Conservation (phyloP, 2,797 vertebrate species). For the Eulemur mongoz region DNA sequence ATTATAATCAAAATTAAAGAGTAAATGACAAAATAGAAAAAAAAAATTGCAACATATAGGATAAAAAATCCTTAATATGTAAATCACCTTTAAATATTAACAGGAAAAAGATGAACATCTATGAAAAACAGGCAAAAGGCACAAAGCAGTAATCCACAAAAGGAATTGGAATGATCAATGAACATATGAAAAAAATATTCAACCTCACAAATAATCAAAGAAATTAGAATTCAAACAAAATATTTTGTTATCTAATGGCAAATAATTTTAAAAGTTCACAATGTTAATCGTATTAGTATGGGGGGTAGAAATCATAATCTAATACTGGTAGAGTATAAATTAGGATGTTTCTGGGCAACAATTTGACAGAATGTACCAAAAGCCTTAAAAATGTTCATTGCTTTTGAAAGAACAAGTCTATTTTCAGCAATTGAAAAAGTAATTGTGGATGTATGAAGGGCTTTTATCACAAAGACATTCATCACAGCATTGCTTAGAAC, state of each 20-base stretch:
- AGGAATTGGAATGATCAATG: neutral
- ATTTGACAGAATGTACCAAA: constrained; percentile 19
- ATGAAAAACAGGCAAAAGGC: constrained; percentile 23
- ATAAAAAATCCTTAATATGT: constrained; percentile 22
- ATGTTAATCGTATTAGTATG: neutral
- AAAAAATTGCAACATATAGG: neutral
- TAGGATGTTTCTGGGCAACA: neutral
- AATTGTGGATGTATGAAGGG: neutral
- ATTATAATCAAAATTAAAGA: neutral
- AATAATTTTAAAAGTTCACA: neutral
- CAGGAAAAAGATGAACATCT: neutral
- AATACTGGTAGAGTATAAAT: neutral
- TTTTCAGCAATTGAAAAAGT: constrained; percentile 17
- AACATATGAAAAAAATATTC: neutral
- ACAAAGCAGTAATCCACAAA: neutral
- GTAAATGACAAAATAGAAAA: neutral
- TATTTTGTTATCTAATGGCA: neutral
- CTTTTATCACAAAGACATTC: constrained; percentile 31
- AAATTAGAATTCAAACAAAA: constrained; percentile 11
- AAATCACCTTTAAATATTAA: constrained; percentile 10
- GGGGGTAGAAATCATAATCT: neutral
- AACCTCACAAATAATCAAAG: neutral
- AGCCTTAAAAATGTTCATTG: constrained; percentile 13
- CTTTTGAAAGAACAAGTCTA: constrained; percentile 39
- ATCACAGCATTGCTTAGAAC: neutral